Conservation (phyloP, 2,888 invertebrate genomes). For the Megalurothrips usitatus region DNA sequence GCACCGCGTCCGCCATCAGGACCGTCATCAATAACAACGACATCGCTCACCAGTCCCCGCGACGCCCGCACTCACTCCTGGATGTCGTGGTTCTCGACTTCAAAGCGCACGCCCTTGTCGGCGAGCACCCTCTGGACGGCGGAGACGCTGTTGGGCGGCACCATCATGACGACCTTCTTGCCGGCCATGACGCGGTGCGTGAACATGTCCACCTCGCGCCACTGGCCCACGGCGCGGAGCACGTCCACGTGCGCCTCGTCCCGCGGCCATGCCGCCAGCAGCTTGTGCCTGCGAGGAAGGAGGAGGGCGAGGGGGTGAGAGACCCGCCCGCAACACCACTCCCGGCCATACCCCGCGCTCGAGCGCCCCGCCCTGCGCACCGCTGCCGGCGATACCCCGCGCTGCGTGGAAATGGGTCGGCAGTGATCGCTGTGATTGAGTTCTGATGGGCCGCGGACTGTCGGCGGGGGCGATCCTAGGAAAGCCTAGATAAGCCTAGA, state of each 20-base stretch:
- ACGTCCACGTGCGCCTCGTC: neutral
- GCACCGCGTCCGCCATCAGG: neutral
- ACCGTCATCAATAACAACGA: neutral
- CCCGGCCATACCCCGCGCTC: no score
- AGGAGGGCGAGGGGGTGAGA: no score
- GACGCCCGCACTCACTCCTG: neutral
- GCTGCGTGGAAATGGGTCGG: no score
- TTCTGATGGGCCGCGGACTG: no score
- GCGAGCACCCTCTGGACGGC: neutral
- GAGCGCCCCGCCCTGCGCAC: no score
- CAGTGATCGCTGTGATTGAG: no score
- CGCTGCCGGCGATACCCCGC: no score
- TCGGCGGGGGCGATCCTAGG: no score
- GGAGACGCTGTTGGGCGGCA: neutral
- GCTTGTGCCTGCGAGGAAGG: neutral
- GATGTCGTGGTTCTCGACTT: neutral
- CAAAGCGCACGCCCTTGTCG: neutral
- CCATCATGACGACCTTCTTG: neutral
- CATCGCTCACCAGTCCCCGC: neutral
- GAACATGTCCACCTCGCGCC: conserved; percentile 17
- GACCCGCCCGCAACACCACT: no score
- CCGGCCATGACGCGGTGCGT: neutral
- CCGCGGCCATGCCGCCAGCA: neutral
- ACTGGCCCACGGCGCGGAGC: neutral
- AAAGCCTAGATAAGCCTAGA: no score